Conservation (phyloP, 2,797 vertebrate species). For the Geotrypetes seraphini region DNA sequence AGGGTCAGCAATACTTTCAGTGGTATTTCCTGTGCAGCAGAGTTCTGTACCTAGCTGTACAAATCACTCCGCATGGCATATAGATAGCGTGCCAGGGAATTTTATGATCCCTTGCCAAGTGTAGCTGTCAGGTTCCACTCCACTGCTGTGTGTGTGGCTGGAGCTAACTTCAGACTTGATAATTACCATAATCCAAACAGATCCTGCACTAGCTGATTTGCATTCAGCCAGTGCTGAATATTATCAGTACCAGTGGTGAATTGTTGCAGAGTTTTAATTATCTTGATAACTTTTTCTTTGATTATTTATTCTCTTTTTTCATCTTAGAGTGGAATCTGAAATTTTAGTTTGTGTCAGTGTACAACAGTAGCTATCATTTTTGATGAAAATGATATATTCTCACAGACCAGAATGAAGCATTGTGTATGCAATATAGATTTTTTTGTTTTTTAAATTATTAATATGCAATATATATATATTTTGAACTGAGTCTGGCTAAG, state of each 20-base stretch:
- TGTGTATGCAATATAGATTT: too few relatives aligned
- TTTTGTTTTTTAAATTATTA: too few relatives aligned
- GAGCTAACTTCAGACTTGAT: slow-evolving; percentile 68
- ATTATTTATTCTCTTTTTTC: slow-evolving; percentile 3
- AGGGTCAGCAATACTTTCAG: slow-evolving; percentile 33
- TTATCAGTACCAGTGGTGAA: slow-evolving; percentile 40
- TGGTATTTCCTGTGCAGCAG: slow-evolving; percentile 42
- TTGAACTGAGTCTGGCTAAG: too few relatives aligned
- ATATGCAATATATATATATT: too few relatives aligned
- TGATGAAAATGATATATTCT: too few relatives aligned
- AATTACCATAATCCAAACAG: slow-evolving; percentile 63
- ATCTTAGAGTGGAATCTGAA: slow-evolving; percentile 17
- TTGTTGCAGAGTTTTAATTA: slow-evolving; percentile 39
- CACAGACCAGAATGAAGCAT: too few relatives aligned
- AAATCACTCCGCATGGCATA: slow-evolving; percentile 49
- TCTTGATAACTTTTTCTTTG: slow-evolving; percentile 29
- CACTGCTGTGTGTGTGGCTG: slow-evolving; percentile 52
- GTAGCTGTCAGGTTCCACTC: slow-evolving; percentile 58
- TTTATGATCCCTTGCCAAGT: slow-evolving; percentile 50
- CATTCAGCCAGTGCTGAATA: slow-evolving; percentile 58
- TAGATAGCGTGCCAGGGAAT: slow-evolving; percentile 48
- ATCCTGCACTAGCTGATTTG: slow-evolving; percentile 49
- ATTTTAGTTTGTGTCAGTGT: slow-evolving; percentile 26
- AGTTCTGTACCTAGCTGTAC: slow-evolving; percentile 39
- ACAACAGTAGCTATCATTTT: slow-evolving; percentile 7